Conservation (phyloP, 2,888 invertebrate genomes). For the Tetragonisca angustula region DNA sequence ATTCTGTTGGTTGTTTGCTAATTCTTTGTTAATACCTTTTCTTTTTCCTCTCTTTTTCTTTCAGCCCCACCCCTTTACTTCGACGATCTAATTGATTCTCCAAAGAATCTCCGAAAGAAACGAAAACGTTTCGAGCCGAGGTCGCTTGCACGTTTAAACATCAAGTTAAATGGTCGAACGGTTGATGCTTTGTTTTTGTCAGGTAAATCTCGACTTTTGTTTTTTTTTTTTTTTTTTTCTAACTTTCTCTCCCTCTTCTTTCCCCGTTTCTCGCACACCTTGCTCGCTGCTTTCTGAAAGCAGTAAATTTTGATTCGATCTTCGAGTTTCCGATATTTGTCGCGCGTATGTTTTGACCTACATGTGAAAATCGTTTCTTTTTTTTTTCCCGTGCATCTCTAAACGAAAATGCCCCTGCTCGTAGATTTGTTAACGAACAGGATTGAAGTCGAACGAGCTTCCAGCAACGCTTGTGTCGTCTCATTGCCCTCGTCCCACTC, state of each 20-base stretch:
- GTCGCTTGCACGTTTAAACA: conserved; percentile 18
- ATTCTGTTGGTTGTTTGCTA: conserved; percentile 8
- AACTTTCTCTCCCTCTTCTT: background rate
- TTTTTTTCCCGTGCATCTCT: background rate
- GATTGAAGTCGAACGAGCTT: background rate
- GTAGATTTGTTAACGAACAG: background rate
- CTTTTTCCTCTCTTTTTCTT: background rate
- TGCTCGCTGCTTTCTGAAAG: background rate
- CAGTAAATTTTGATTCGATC: background rate
- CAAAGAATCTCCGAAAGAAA: background rate
- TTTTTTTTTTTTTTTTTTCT: background rate
- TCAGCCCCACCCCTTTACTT: background rate
- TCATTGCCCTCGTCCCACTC: background rate
- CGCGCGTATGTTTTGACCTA: conserved; percentile 40
- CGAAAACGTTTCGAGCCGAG: conserved; percentile 6
- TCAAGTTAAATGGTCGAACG: conserved; percentile 25
- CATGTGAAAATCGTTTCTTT: conserved; percentile 11
- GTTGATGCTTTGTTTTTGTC: conserved; percentile 13
- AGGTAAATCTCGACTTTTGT: conserved; percentile 6
- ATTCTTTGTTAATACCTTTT: background rate
- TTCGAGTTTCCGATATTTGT: background rate
- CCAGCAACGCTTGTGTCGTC: background rate
- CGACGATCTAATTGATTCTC: conserved; percentile 24
- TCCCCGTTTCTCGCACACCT: background rate
- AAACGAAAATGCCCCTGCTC: background rate